Conservation (phyloP, 2,113 vertebrate species). For the Tachuris rubrigastra region DNA sequence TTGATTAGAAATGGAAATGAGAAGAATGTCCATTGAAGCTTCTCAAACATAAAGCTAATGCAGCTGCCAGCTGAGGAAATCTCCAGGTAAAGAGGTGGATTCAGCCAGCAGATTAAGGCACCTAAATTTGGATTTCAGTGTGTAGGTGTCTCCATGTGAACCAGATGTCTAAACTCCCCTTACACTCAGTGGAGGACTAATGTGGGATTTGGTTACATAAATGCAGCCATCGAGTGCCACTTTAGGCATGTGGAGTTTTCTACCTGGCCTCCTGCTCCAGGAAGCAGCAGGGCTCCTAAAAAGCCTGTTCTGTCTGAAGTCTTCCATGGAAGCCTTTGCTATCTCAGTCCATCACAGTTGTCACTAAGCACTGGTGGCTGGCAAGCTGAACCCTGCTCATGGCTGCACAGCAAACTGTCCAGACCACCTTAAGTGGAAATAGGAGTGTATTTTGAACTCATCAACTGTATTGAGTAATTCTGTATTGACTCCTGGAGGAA, state of each 20-base stretch:
- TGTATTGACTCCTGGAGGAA: not conserved
- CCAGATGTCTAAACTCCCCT: conserved; percentile 43
- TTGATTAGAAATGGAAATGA: conserved; percentile 10
- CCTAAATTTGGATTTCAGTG: conserved; percentile 18
- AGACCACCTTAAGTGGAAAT: not conserved
- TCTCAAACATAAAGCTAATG: not conserved
- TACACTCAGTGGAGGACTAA: not conserved
- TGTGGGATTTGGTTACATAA: conserved; percentile 36
- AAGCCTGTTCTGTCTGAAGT: not conserved
- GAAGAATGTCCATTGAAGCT: not conserved
- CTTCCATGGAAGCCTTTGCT: not conserved
- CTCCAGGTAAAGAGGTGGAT: not conserved
- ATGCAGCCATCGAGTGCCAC: not conserved
- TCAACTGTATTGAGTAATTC: not conserved
- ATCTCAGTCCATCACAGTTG: not conserved
- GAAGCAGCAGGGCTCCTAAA: not conserved
- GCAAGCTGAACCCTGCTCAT: not conserved
- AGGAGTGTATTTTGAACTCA: not conserved
- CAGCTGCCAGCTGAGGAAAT: conserved; percentile 41
- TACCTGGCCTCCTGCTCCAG: not conserved
- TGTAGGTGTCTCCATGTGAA: conserved; percentile 61
- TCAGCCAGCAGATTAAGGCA: conserved; percentile 31
- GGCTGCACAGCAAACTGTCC: not conserved
- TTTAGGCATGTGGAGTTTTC: not conserved
- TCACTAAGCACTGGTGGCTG: not conserved